Conservation (phyloP, 1,140 invertebrate species). For the Steinernema khuongi region DNA sequence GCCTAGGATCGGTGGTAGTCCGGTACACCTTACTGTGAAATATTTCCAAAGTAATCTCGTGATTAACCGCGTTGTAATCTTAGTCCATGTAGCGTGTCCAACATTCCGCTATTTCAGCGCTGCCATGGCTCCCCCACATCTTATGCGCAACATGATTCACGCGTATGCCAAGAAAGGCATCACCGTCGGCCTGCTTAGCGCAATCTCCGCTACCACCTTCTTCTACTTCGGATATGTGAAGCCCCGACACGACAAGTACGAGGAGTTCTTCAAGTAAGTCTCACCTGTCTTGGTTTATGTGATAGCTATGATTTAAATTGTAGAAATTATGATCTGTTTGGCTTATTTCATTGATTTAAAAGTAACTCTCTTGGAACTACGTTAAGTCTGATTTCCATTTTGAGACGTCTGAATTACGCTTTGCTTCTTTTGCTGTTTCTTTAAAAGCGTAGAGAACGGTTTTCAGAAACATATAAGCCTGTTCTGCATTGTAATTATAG, state of each 20-base stretch:
- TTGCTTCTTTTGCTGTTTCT: no score
- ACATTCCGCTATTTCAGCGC: neutral
- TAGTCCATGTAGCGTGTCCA: neutral
- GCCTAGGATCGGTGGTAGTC: no score
- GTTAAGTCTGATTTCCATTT: no score
- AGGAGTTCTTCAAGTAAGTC: constrained; percentile 46
- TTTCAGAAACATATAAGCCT: no score
- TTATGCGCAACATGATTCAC: neutral
- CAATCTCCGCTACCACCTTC: constrained; percentile 28
- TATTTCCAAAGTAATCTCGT: no score
- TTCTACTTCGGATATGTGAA: constrained; percentile 46
- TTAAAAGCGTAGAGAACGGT: no score
- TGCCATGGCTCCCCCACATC: constrained; percentile 1
- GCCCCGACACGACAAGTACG: constrained; percentile 45
- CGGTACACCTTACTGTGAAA: no score
- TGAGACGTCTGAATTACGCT: no score
- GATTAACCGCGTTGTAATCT: neutral
- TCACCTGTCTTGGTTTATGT: neutral
- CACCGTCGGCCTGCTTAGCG: constrained; percentile 27
- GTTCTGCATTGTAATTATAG: no score
- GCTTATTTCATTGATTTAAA: no score
- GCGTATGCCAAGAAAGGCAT: constrained; percentile 34
- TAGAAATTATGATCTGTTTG: neutral
- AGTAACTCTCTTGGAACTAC: no score
- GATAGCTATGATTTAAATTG: neutral